phyloP scores from a whole-genome alignment of 2,797 vertebrate species.

The Lycodopsis pacificus region DNA sequence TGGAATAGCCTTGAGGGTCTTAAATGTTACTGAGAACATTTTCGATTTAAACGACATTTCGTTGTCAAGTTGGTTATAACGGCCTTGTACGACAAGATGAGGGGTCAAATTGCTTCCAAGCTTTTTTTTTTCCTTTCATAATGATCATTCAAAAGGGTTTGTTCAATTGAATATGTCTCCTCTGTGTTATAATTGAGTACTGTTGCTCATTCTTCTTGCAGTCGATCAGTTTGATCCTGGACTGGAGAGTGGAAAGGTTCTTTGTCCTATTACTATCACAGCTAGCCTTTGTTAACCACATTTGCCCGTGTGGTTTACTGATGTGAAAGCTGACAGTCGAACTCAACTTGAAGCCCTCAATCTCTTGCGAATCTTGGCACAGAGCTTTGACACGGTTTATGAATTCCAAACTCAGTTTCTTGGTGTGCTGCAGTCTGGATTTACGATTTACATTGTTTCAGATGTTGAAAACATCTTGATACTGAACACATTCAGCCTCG shows the following conservation, averaged over 20 bases:
- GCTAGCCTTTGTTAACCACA: not conserved
- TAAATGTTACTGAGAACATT: conserved; percentile 65
- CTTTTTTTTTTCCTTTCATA: conserved; percentile 10
- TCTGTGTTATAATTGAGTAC: conserved; percentile 4
- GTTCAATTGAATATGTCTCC: conserved; percentile 11
- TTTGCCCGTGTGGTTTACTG: not conserved
- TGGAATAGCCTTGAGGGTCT: conserved; percentile 72
- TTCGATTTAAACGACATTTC: conserved; percentile 57
- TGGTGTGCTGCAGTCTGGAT: not conserved
- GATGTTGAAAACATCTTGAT: not conserved
- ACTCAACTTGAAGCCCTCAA: not conserved
- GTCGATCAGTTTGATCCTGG: not conserved
- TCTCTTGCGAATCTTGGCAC: not conserved
- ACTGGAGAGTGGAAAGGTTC: not conserved
- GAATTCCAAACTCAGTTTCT: not conserved
- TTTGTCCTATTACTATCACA: not conserved
- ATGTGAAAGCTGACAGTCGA: not conserved
- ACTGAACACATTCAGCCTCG: not conserved
- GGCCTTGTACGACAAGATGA: conserved; percentile 66
- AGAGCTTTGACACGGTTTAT: not conserved
- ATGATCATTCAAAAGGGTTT: conserved; percentile 31
- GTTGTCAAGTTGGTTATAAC: conserved; percentile 50
- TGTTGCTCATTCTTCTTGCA: conserved; percentile 6
- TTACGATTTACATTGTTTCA: not conserved
- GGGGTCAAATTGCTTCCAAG: conserved; percentile 53